Evolutionary conservation across 1,140 invertebrate genomes (phyloP).

Genomic region (Frieseomelitta varia): DNA sequence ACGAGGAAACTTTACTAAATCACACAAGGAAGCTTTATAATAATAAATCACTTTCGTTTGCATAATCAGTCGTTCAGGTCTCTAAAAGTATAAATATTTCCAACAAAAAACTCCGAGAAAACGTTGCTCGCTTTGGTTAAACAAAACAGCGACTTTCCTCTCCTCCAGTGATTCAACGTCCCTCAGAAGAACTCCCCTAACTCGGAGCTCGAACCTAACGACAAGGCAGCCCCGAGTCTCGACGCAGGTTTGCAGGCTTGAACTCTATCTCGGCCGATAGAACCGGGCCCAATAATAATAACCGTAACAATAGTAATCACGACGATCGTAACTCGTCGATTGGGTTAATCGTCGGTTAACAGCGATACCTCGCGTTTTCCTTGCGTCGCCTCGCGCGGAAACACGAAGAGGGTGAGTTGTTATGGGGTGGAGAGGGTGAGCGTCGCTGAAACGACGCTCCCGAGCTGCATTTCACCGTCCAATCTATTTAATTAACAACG

Average conservation of each 20-base stretch:
- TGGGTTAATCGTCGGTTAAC: slow-evolving; percentile 9
- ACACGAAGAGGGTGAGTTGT: too few species aligned
- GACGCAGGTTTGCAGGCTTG: not conserved
- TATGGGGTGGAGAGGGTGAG: too few species aligned
- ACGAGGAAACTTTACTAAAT: too few species aligned
- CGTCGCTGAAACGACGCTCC: not conserved
- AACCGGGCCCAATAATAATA: slow-evolving; percentile 6
- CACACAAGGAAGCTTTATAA: too few species aligned
- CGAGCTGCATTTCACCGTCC: slow-evolving; percentile 1
- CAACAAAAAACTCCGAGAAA: too few species aligned
- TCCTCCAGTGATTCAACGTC: too few species aligned
- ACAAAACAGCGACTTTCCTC: too few species aligned
- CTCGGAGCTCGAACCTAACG: not conserved
- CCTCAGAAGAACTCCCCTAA: too few species aligned
- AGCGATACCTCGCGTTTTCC: not conserved
- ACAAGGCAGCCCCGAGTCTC: not conserved
- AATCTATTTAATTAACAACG: slow-evolving; percentile 26
- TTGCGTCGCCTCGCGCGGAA: not conserved
- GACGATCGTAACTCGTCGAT: not conserved
- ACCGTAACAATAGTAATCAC: slow-evolving; percentile 35
- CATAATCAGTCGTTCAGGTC: too few species aligned
- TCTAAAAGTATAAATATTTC: too few species aligned
- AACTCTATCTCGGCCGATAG: not conserved
- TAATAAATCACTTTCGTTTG: too few species aligned
- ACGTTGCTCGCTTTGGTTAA: too few species aligned